phyloP scores from a whole-genome alignment of 2,888 invertebrate genomes.

The Nipponacmea schrenckii region DNA sequence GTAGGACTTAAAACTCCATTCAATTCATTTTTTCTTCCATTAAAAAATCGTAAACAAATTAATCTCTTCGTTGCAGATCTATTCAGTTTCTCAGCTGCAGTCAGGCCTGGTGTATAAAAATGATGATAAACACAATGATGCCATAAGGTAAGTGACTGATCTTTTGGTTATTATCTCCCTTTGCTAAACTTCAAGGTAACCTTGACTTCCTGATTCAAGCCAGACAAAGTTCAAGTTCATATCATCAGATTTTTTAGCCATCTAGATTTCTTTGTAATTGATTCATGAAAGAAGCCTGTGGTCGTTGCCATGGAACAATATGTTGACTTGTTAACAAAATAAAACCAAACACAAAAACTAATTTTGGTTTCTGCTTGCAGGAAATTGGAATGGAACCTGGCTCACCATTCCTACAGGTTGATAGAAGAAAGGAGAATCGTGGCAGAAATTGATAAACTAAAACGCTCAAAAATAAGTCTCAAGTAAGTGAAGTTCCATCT shows the following conservation, averaged over 20 bases:
- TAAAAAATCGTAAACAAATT: too few species aligned
- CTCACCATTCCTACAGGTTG: constrained; percentile 59
- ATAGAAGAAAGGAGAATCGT: constrained; percentile 65
- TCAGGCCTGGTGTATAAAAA: constrained; percentile 58
- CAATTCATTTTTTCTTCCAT: too few species aligned
- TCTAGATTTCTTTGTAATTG: too few species aligned
- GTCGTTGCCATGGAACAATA: too few species aligned
- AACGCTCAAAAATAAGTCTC: constrained; percentile 63
- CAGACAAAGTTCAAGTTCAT: too few species aligned
- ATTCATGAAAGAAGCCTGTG: too few species aligned
- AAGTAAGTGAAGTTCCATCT: constrained; percentile 42
- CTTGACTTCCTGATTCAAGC: too few species aligned
- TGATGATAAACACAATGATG: constrained; percentile 60
- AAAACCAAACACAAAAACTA: neutral
- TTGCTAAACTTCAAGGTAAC: neutral
- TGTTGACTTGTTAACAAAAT: too few species aligned
- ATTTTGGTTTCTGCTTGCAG: constrained; percentile 30
- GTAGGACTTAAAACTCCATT: too few species aligned
- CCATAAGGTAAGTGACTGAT: constrained; percentile 52
- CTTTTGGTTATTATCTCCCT: neutral
- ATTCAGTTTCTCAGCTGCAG: constrained; percentile 50
- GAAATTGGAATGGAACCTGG: constrained; percentile 59
- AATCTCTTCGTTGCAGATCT: constrained; percentile 47
- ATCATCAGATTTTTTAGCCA: too few species aligned
- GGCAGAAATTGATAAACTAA: constrained; percentile 63